Percentiles rank a stretch among this genome's conserved stretches.
These are phyloP conservation scores for Clunio marinus DNA, from an alignment of 2,888 invertebrate genomes.

Conservation along the genomic window DNA sequence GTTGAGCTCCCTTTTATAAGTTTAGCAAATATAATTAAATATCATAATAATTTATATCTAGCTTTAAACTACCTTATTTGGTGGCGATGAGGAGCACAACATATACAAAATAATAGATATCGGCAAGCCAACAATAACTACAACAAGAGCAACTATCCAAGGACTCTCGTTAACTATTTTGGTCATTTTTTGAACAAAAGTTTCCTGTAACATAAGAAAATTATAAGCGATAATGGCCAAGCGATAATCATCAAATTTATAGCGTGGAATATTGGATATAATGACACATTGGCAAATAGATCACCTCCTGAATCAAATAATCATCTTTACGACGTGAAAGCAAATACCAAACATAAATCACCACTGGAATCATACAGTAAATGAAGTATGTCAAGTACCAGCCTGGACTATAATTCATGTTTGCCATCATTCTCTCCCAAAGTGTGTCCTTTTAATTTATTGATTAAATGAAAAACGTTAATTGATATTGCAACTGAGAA, in stretches of 20 bases:
- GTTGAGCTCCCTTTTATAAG: conserved; percentile 49
- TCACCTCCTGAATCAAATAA: not conserved
- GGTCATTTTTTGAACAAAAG: conserved; percentile 69
- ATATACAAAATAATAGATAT: conserved; percentile 75
- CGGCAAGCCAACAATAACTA: conserved; percentile 72
- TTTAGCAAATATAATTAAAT: not conserved
- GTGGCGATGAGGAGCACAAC: conserved; percentile 64
- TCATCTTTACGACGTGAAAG: conserved; percentile 53
- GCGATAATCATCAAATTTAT: too few species aligned
- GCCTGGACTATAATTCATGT: conserved; percentile 73
- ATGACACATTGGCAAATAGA: too few species aligned
- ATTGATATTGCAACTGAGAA: too few species aligned
- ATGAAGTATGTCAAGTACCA: conserved; percentile 75
- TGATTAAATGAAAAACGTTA: too few species aligned
- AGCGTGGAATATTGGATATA: too few species aligned
- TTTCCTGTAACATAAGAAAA: conserved; percentile 61
- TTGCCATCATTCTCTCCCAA: conserved; percentile 69
- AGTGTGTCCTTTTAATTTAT: conserved; percentile 59
- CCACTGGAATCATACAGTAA: conserved; percentile 70
- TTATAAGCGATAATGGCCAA: not conserved
- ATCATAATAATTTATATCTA: not conserved
- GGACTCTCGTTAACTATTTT: conserved; percentile 79
- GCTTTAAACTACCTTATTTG: conserved; percentile 53
- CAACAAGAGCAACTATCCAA: conserved; percentile 84
- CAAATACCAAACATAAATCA: conserved; percentile 66